These are phyloP conservation scores for Zaprionus africanus DNA, from an alignment of 1,140 invertebrate species.

Conservation along the genomic window DNA sequence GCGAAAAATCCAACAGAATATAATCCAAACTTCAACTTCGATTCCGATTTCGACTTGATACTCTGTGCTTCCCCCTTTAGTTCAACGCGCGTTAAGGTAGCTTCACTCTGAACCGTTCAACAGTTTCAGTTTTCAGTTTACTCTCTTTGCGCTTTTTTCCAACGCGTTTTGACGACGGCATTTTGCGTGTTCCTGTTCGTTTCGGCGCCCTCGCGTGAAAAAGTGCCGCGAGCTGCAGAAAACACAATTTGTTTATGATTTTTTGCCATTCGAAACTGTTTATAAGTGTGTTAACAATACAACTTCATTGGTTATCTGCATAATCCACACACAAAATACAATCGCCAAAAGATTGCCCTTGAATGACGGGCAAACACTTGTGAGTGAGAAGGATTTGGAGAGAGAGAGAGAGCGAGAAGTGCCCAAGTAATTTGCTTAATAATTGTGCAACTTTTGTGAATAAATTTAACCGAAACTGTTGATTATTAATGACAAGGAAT, in stretches of 20 bases:
- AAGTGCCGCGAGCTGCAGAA: not conserved
- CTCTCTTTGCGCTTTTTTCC: constrained; percentile 22
- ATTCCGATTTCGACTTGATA: not conserved
- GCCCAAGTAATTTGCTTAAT: not conserved
- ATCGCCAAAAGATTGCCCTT: constrained; percentile 3
- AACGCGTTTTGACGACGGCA: constrained; percentile 58
- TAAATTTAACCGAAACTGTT: not conserved
- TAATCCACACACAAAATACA: constrained; percentile 2
- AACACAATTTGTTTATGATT: not conserved
- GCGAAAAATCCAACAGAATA: not conserved
- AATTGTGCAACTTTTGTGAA: constrained; percentile 1
- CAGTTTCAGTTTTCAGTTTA: constrained; percentile 6
- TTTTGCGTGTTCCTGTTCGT: constrained; percentile 30
- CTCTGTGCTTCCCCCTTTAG: not conserved
- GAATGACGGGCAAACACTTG: not conserved
- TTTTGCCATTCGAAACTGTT: constrained; percentile 6
- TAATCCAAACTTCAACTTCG: not conserved
- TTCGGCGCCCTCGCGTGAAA: not conserved
- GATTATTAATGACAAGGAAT: not conserved
- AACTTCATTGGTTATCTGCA: constrained; percentile 1
- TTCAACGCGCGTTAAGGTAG: not conserved
- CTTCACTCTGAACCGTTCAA: not conserved
- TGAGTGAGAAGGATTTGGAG: not conserved
- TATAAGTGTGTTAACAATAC: constrained; percentile 12
- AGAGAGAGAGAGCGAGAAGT: not conserved